Base-by-base conservation (phyloP, 1,140 invertebrate genomes). In the Calliopsis andreniformis region DNA sequence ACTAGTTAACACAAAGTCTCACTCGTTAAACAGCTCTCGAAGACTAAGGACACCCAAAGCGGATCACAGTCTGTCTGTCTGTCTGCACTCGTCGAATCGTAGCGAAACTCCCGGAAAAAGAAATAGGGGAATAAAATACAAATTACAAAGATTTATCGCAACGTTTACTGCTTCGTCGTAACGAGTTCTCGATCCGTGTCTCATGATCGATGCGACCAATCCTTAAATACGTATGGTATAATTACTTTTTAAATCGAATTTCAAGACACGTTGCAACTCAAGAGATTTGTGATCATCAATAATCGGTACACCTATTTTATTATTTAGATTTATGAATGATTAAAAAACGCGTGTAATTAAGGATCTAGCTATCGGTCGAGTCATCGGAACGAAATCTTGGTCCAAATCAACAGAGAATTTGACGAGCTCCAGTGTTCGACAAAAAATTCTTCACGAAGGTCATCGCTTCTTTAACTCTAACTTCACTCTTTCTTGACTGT, bases 31-130 rank as follows among this genome's bases (percentile, higher is more conserved):
- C 71, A 77, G 78, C 82, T 86, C 82, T 88, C 86, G 86, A 90
- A 89, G 89, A 89, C 85, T 89, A 88, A 87, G 84, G 85, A 89
- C 86, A 88, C 87, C 85, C 86, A 87, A 89, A 83, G 71, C 86
- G 86, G 85, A 92, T 92, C 91, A 91, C 90, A 91, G 90, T 91
- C 86, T 88, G 85, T 88, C 86, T n/a, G n/a, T n/a, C n/a, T n/a
- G n/a, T 88, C 87, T 89, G 85, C 85, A 88, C 84, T 88, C 85
- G 64, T 87, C 79, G 62, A 80, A 64, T 76, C 73, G 85, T 77
- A 85, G 77, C 72, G 55, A 51, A 81, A 84, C 47, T 78, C 45
- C 39, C n/a, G 56, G 51, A 35, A 63, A 76, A 53, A 23, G 62
- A 77, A 75, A 58, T 35, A n/a, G n/a, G 47, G n/a, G 47, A 73